phyloP scores from a whole-genome alignment of 1,140 invertebrate species.

The Dendroctonus valens region DNA sequence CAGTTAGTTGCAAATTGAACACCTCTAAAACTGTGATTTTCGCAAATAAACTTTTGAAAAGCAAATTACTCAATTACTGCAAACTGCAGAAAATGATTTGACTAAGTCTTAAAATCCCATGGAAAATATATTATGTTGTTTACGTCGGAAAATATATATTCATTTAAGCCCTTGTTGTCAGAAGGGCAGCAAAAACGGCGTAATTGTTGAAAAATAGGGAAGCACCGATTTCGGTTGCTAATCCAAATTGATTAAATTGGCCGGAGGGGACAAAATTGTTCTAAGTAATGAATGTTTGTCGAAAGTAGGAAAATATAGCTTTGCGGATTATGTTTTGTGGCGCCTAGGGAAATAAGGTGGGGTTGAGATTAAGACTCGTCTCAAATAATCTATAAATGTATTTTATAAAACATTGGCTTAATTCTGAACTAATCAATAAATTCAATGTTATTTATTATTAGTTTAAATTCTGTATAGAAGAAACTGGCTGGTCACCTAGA shows the following conservation, averaged over 20 bases:
- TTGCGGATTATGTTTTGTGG: constrained; percentile 15
- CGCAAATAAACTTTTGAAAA: too few species aligned
- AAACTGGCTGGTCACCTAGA: too few species aligned
- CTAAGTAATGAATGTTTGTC: constrained; percentile 14
- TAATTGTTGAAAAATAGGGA: constrained; percentile 29
- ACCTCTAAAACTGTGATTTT: too few species aligned
- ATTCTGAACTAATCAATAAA: too few species aligned
- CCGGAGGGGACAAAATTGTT: constrained; percentile 27
- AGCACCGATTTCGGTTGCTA: constrained; percentile 19
- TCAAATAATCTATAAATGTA: too few species aligned
- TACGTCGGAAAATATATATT: constrained; percentile 17
- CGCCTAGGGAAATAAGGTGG: constrained; percentile 2
- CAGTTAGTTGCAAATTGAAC: too few species aligned
- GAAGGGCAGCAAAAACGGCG: constrained; percentile 17
- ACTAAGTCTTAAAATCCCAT: not conserved
- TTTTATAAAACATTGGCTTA: too few species aligned
- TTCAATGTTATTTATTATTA: too few species aligned
- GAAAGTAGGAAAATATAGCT: constrained; percentile 2
- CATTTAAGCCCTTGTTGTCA: constrained; percentile 22
- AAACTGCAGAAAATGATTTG: too few species aligned
- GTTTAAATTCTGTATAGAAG: too few species aligned
- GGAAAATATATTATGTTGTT: constrained; percentile 21
- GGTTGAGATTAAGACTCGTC: not conserved
- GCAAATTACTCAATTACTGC: too few species aligned
- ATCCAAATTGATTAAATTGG: constrained; percentile 31